A percentile compares a stretch with the other conserved stretches of the same genome.
These are phyloP conservation scores for Macroteleia sp. DNA, from an alignment of 2,888 invertebrate species.

Conservation along the genomic window DNA sequence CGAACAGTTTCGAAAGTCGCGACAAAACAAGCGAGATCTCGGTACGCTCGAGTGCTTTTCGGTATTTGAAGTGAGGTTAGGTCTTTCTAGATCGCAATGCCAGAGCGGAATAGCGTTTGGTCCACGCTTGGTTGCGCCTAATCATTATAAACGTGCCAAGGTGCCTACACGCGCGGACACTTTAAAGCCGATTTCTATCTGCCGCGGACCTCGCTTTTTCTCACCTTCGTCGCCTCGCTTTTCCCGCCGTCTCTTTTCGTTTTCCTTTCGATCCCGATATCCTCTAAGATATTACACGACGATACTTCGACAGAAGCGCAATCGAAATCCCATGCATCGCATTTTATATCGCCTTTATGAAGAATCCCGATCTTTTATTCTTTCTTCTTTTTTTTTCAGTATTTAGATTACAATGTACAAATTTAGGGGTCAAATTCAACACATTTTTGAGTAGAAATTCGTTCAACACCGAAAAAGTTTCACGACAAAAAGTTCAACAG, in stretches of 20 bases:
- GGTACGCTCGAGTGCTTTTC: slow-evolving; percentile 75
- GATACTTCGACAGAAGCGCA: no score
- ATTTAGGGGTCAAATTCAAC: no score
- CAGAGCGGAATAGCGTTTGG: slow-evolving; percentile 62
- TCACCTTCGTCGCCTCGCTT: slow-evolving; percentile 44
- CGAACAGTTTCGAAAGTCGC: slow-evolving; percentile 69
- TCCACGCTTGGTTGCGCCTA: slow-evolving; percentile 81
- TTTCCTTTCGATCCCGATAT: no score
- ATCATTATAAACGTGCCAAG: slow-evolving; percentile 84
- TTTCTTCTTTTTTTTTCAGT: no score
- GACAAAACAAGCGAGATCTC: slow-evolving; percentile 72
- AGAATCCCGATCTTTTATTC: no score
- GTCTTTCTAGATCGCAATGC: slow-evolving; percentile 57
- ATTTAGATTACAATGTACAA: no score
- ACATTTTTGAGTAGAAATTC: no score
- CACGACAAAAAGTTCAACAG: no score
- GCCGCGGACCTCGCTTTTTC: slow-evolving; percentile 53
- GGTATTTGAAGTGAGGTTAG: slow-evolving; percentile 74
- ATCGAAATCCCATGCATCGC: no score
- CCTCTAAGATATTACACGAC: no score
- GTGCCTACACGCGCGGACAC: slow-evolving; percentile 78
- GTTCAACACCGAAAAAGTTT: no score
- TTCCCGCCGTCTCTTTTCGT: slow-evolving; percentile 19
- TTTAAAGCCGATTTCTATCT: slow-evolving; percentile 80
- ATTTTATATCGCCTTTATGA: no score